Base-by-base conservation (phyloP, 1,140 invertebrate species). In the Ditylenchus dipsaci region DNA sequence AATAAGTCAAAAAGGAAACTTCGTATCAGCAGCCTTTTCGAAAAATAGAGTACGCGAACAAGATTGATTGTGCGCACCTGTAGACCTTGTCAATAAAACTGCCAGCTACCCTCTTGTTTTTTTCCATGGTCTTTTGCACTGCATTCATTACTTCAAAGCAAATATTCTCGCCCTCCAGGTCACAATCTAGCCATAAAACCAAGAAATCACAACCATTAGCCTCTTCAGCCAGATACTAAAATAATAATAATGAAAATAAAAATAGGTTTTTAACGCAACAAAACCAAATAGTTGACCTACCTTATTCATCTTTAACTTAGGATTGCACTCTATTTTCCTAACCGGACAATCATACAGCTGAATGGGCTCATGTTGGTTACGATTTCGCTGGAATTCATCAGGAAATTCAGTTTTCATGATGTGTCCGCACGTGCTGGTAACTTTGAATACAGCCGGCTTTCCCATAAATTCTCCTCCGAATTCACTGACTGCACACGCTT, bases 111-210 rank as follows among this genome's bases (percentile, higher is more conserved):
- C 85, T 65, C 15, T 64, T 67, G 49, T 77, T 68, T 17, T 77
- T 73, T 17, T 77, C 78, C 82, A 87, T 85, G n/a, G 72, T 71
- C 17, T 67, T 68, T 67, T 72, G 63, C 13, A 81, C 76, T 3
- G 82, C 80, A 49, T 87, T 83, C 1, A 89, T 72, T 1, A 80
- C 81, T 62, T 73, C 71, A 47, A 82, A 69, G 53, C 95, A 99
- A 80, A 99, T 98, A 85, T 98, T 98, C 87, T 97, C 94, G 61
- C 96, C 96, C 87, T 99, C 96, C 86, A 97, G 97, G 85, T 99
- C 96, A 86, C 95, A 99, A 90, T 99, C 96, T 0, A 99, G 86
- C 96, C 96, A 99, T 9, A 99, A 85, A 21, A 99, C 89, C 17
- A 99, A 86, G 84, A 90, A 92, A 82, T 95, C 91, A 78, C 89